phyloP scores from a whole-genome alignment of 2,888 invertebrate genomes.

The Muschampia plurimacula region DNA sequence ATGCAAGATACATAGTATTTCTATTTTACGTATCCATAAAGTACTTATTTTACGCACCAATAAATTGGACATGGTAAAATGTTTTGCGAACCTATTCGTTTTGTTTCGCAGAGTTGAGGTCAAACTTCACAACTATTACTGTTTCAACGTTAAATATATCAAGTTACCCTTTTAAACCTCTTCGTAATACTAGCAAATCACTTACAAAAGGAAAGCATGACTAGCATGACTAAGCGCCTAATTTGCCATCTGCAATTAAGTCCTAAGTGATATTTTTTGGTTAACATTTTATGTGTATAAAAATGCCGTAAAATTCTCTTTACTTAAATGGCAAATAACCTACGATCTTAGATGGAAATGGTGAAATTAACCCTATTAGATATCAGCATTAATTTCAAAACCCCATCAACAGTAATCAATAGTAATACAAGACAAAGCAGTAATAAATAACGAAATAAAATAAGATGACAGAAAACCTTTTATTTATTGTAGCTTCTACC shows the following conservation, averaged over 20 bases:
- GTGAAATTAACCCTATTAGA: too few relatives aligned
- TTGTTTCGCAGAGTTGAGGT: neutral
- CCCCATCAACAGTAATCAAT: too few relatives aligned
- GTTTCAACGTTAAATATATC: neutral
- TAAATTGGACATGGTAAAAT: conserved; percentile 3
- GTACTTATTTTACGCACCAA: conserved; percentile 3
- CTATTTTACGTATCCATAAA: conserved; percentile 6
- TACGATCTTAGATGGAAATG: too few relatives aligned
- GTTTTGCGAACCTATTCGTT: neutral
- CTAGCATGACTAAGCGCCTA: neutral
- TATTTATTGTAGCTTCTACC: neutral
- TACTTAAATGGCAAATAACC: too few relatives aligned
- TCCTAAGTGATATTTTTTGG: too few relatives aligned
- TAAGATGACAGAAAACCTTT: neutral
- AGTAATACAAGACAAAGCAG: neutral
- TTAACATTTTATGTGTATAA: too few relatives aligned
- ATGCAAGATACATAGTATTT: too few relatives aligned
- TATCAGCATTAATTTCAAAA: too few relatives aligned
- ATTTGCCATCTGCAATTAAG: too few relatives aligned
- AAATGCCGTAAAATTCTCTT: too few relatives aligned
- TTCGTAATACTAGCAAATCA: neutral
- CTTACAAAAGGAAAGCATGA: neutral
- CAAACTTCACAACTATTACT: neutral
- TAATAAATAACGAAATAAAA: too few relatives aligned
- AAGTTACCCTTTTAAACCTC: neutral